Percentiles rank a stretch among this genome's conserved stretches.
Conservation (phyloP, 2,888 invertebrate genomes). For the Agrilus mali region DNA sequence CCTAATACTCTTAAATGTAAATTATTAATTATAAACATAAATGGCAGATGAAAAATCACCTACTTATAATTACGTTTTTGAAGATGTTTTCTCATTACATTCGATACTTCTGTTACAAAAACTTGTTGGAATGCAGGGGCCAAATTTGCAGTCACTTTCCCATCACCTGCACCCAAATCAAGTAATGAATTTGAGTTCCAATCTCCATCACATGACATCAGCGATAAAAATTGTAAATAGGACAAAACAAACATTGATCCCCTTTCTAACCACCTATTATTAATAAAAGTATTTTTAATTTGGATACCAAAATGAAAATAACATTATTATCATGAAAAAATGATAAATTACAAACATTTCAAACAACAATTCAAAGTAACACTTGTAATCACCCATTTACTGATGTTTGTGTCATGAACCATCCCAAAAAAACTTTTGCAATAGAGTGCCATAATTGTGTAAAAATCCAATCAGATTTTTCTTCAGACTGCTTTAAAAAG, state of each 20-base stretch:
- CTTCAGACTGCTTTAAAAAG: constrained; percentile 61
- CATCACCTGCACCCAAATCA: constrained; percentile 94
- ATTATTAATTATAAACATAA: constrained; percentile 5
- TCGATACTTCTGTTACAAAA: constrained; percentile 86
- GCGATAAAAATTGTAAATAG: constrained; percentile 57
- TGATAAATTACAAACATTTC: too few relatives aligned
- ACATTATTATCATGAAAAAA: too few relatives aligned
- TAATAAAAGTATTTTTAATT: neutral
- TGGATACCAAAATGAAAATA: too few relatives aligned
- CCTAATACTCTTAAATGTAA: constrained; percentile 51
- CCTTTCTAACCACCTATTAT: constrained; percentile 64
- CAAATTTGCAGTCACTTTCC: constrained; percentile 77
- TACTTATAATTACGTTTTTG: constrained; percentile 65
- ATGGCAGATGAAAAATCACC: constrained; percentile 21
- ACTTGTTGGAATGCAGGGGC: constrained; percentile 58
- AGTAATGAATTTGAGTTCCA: constrained; percentile 44
- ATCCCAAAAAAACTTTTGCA: constrained; percentile 69
- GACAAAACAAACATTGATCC: constrained; percentile 98
- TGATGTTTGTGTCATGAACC: constrained; percentile 90
- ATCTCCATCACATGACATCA: constrained; percentile 38
- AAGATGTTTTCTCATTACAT: constrained; percentile 74
- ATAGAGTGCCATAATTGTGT: constrained; percentile 84
- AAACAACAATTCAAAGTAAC: too few relatives aligned
- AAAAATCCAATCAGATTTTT: constrained; percentile 75
- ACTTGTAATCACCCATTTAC: constrained; percentile 72